Evolutionary conservation across 1,140 invertebrate genomes (phyloP), one percentile per base, ranked within the genome.

Genomic region (Drosophila pseudoananassae): DNA sequence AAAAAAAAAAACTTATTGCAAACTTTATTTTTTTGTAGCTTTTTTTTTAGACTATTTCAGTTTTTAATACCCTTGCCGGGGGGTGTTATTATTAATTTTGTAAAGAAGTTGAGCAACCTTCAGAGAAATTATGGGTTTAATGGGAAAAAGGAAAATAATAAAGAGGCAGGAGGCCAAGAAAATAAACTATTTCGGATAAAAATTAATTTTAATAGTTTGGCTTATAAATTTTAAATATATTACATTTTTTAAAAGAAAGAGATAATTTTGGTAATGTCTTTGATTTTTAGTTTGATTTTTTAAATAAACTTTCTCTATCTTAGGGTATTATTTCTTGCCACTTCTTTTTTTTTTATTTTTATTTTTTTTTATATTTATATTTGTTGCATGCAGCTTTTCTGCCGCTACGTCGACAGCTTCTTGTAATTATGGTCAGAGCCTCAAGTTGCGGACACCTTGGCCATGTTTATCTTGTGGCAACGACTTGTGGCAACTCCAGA

Each of bases 1-100:
- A 73, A 73, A 72, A 76, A 65, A 49, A 73, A 72, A 64, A 73
- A 73, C 69, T 73, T 73, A 63, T 73, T 72, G 70, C 70, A 40
- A 73, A 50, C 57, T 59, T 51, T 70, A 59, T 57, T 79, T 56
- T 60, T 60, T 63, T 53, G 58, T 51, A 10, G 2, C 20, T 29
- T 49, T 8, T 45, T 20, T n/a, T 36, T 57, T 55, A 45, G 43
- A 17, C 31, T 45, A 40, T 68, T 58, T 47, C 12, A 36, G 17
- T 23, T 8, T 43, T 40, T 20, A 27, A 33, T 69, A 69, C 65
- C 63, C 64, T 68, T n/a, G 29, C 60, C 33, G 12, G 20, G 9
- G 17, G 49, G 38, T 25, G 27, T 40, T 46, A 15, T 7, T 27
- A 36, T 33, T 36, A 36, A 33, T 20, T 12, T 69, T 53, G 40